These are phyloP conservation scores for Brachypalpus laphriformis DNA, from an alignment of 2,888 invertebrate species.

Conservation along the genomic window DNA sequence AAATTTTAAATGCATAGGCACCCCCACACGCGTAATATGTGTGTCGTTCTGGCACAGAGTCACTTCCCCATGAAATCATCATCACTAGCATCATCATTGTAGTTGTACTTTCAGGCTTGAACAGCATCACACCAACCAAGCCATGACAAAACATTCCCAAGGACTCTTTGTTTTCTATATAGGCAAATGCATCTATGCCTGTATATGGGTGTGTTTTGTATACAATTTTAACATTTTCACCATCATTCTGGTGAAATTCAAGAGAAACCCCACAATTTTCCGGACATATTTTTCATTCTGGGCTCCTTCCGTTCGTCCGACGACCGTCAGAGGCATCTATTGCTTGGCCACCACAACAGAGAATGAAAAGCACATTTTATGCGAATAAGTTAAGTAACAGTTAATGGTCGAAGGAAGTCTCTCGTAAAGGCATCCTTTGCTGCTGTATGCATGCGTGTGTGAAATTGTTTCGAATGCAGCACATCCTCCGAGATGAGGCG, in stretches of 20 bases:
- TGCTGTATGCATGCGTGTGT: constrained; percentile 30
- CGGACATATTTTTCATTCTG: constrained; percentile 37
- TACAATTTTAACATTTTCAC: constrained; percentile 21
- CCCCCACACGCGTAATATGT: constrained; percentile 19
- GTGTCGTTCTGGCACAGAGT: constrained; percentile 21
- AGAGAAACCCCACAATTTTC: constrained; percentile 27
- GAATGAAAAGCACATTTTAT: constrained; percentile 52
- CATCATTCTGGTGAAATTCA: constrained; percentile 34
- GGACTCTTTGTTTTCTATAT: constrained; percentile 31
- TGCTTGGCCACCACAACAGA: constrained; percentile 23
- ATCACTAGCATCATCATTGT: constrained; percentile 13
- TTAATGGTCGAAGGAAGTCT: constrained; percentile 61
- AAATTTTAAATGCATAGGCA: constrained; percentile 57
- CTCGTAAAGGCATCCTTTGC: constrained; percentile 24
- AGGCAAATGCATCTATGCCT: neutral
- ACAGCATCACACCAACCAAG: neutral
- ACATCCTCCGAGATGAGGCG: neutral
- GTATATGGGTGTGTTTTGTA: neutral
- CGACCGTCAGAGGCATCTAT: neutral
- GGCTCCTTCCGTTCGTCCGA: neutral
- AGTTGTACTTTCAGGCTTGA: constrained; percentile 6
- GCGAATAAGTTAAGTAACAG: constrained; percentile 64
- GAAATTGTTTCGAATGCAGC: constrained; percentile 49
- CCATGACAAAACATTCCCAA: constrained; percentile 36
- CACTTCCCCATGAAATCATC: constrained; percentile 54